phyloP scores from a whole-genome alignment of 2,888 invertebrate genomes.

The Meteorus colon region DNA sequence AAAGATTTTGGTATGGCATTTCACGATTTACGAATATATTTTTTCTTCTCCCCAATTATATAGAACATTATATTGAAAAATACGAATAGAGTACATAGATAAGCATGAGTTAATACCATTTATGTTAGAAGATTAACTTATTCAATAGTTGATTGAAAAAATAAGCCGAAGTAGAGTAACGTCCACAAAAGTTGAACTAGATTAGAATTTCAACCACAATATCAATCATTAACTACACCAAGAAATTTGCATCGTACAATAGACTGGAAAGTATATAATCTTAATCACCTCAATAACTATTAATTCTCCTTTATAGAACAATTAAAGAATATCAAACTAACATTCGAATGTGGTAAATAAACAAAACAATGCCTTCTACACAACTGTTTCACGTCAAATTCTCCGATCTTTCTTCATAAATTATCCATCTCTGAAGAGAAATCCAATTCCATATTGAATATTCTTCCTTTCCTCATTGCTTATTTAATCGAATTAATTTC shows the following conservation, averaged over 20 bases:
- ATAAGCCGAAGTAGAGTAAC: background rate
- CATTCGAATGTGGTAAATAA: background rate
- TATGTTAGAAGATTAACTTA: background rate
- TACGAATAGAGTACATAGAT: background rate
- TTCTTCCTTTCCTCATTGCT: background rate
- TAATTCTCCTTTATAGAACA: background rate
- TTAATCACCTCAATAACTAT: background rate
- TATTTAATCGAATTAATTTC: constrained; percentile 12
- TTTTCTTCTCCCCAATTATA: background rate
- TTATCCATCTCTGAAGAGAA: background rate
- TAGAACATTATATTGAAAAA: background rate
- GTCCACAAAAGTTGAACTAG: background rate
- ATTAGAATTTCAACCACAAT: background rate
- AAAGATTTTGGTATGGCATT: constrained; percentile 41
- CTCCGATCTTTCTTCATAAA: background rate
- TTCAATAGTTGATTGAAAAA: background rate
- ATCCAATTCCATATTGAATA: background rate
- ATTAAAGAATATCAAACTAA: background rate
- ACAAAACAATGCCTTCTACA: background rate
- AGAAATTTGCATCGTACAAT: no score
- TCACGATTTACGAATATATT: background rate
- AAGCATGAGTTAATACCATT: background rate
- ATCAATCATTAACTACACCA: background rate
- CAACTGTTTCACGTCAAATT: background rate
- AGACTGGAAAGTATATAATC: no score